These are phyloP conservation scores for Emydura subglobosa DNA, from an alignment of 2,113 vertebrate species.

Conservation along the genomic window DNA sequence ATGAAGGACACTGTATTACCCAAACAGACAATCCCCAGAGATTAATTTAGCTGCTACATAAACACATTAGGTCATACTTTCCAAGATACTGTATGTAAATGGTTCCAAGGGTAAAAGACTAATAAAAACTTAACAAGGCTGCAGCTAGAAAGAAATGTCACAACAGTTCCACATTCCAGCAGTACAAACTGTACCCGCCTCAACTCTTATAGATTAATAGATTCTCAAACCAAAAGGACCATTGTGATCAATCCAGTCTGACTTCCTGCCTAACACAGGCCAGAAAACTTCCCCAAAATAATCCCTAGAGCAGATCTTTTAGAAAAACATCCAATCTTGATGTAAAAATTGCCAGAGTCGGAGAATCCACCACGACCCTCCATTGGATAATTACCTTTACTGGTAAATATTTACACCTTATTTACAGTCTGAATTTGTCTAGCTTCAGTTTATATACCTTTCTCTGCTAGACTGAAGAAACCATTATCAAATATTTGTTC, in stretches of 20 bases:
- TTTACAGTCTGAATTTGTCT: not conserved
- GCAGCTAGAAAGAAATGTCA: not conserved
- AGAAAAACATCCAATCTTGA: not conserved
- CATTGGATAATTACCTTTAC: not conserved
- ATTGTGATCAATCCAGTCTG: not conserved
- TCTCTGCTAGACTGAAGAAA: not conserved
- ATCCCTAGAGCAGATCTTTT: not conserved
- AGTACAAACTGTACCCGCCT: not conserved
- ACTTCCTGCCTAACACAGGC: not conserved
- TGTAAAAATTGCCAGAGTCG: not conserved
- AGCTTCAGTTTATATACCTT: not conserved
- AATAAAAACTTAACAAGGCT: accelerated
- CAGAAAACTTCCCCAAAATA: not conserved
- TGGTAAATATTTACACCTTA: not conserved
- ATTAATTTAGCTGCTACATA: not conserved
- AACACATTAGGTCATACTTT: not conserved
- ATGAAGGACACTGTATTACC: not conserved
- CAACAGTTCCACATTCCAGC: not conserved
- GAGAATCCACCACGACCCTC: not conserved
- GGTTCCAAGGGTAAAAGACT: not conserved
- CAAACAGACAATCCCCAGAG: not conserved
- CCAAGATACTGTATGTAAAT: not conserved
- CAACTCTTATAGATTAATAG: not conserved
- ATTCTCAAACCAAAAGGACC: not conserved
- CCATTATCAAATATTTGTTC: not conserved